phyloP scores from a whole-genome alignment of 2,113 vertebrate genomes.

The Pleuronectes platessa region DNA sequence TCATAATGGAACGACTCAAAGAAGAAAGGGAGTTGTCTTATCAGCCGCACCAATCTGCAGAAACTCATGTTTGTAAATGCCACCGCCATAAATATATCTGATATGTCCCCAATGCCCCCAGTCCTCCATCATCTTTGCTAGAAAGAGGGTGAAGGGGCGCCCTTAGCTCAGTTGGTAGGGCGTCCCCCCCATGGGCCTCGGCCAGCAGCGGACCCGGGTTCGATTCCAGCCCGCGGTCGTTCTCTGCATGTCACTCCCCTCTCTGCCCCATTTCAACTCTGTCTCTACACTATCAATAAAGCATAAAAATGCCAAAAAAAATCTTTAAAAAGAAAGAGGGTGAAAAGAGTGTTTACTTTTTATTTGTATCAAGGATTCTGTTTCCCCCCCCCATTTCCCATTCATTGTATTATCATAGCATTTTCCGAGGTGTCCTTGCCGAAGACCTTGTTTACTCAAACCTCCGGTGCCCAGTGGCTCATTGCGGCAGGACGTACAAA shows the following conservation, averaged over 20 bases:
- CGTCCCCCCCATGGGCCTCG: too few species aligned
- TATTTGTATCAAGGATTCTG: neutral
- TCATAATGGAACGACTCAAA: neutral
- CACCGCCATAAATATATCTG: neutral
- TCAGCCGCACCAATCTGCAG: neutral
- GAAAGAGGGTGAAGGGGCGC: too few species aligned
- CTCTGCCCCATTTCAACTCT: too few species aligned
- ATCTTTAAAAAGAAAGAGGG: too few species aligned
- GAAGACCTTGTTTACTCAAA: constrained; percentile 3
- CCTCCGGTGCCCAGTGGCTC: neutral
- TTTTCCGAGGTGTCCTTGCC: constrained; percentile 14
- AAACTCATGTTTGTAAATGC: neutral
- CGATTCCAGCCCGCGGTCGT: too few species aligned
- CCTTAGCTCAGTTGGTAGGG: too few species aligned
- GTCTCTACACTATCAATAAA: too few species aligned
- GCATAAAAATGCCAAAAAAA: too few species aligned
- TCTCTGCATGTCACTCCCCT: too few species aligned
- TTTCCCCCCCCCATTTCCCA: neutral
- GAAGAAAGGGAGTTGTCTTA: neutral
- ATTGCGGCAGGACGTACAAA: constrained; percentile 6
- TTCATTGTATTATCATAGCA: neutral
- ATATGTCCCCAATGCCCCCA: neutral
- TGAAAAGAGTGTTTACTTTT: too few species aligned
- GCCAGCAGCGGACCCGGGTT: too few species aligned
- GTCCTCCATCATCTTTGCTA: too few species aligned